These are phyloP conservation scores for Mythimna ferrago DNA, from an alignment of 2,888 invertebrate species.

Conservation along the genomic window DNA sequence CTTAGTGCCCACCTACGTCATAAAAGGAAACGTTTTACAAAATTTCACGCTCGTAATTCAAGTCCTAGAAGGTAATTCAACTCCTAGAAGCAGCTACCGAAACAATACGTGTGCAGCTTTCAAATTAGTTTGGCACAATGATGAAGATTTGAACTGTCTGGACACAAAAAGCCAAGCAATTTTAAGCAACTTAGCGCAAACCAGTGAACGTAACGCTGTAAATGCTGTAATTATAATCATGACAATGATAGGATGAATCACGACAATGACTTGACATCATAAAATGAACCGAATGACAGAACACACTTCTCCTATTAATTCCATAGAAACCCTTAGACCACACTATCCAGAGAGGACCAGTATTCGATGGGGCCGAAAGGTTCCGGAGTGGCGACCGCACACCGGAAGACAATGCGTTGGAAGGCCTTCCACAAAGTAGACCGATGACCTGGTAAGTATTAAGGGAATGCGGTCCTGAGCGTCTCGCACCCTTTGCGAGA, in stretches of 20 bases:
- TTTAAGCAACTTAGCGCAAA: conserved; percentile 24
- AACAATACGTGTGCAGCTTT: not conserved
- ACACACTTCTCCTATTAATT: not conserved
- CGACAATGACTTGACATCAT: not conserved
- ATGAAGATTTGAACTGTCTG: not conserved
- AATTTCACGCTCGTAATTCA: not conserved
- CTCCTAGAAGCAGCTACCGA: too few species aligned
- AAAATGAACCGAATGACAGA: not conserved
- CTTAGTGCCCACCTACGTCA: too few species aligned
- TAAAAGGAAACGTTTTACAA: not conserved
- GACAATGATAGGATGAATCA: conserved; percentile 24
- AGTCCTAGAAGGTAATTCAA: not conserved
- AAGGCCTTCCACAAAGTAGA: too few species aligned
- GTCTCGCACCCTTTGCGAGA: too few species aligned
- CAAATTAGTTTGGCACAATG: not conserved
- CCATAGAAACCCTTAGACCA: too few species aligned
- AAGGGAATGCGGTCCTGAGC: too few species aligned
- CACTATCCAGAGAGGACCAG: too few species aligned
- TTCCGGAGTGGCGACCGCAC: too few species aligned
- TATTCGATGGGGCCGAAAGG: too few species aligned
- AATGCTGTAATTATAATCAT: conserved; percentile 24
- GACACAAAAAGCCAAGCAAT: conserved; percentile 31
- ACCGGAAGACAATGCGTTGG: too few species aligned
- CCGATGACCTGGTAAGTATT: too few species aligned
- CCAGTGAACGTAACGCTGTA: conserved; percentile 12